phyloP scores from a whole-genome alignment of 2,888 invertebrate genomes.

The Dynastes maya region DNA sequence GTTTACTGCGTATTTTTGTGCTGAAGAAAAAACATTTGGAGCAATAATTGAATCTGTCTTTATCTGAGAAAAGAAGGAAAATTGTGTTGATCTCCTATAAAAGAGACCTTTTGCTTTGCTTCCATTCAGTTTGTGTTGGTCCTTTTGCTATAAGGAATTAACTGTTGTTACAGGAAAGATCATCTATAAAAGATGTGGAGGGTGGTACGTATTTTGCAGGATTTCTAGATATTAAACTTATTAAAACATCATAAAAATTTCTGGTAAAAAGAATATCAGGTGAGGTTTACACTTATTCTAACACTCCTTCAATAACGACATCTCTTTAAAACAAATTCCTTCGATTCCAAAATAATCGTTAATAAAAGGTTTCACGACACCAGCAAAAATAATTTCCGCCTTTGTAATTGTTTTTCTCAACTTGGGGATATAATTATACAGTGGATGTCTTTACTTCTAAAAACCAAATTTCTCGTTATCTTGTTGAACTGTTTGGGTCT shows the following conservation, averaged over 20 bases:
- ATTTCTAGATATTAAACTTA: neutral
- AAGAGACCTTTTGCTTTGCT: slow-evolving; percentile 20
- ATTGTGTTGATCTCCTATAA: slow-evolving; percentile 22
- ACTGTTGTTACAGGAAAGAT: neutral
- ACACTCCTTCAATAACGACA: too few relatives aligned
- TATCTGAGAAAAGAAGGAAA: slow-evolving; percentile 31
- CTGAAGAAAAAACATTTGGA: slow-evolving; percentile 26
- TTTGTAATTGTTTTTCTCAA: too few relatives aligned
- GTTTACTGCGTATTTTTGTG: neutral
- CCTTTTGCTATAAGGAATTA: slow-evolving; percentile 24
- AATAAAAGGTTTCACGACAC: too few relatives aligned
- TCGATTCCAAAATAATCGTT: too few relatives aligned
- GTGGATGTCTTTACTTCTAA: too few relatives aligned
- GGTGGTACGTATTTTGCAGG: slow-evolving; percentile 6
- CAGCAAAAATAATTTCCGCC: too few relatives aligned
- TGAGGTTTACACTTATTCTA: too few relatives aligned
- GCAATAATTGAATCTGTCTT: slow-evolving; percentile 39
- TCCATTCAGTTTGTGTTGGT: slow-evolving; percentile 29
- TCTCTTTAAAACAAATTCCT: too few relatives aligned
- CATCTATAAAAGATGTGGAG: neutral
- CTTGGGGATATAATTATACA: too few relatives aligned
- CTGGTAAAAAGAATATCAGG: too few relatives aligned
- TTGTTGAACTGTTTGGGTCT: too few relatives aligned
- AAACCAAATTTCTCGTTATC: too few relatives aligned
- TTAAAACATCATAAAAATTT: neutral